These are phyloP conservation scores for Rutilus rutilus DNA, from an alignment of 2,113 vertebrate genomes.

Conservation along the genomic window DNA sequence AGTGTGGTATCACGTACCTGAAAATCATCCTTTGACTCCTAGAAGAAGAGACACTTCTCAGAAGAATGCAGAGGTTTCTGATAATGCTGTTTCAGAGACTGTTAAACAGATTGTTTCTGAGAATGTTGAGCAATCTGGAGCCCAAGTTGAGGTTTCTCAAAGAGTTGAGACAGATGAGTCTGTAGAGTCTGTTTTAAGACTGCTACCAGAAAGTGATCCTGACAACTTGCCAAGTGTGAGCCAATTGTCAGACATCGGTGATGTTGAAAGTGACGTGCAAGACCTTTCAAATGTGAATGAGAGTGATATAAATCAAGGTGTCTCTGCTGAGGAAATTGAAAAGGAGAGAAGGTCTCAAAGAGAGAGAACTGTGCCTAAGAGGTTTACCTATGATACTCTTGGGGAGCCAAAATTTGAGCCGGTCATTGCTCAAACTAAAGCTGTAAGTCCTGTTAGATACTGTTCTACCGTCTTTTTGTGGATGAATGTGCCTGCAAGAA, in stretches of 20 bases:
- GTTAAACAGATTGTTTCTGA: no score
- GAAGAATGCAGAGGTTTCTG: no score
- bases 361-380: background rate
- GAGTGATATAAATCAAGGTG: background rate
- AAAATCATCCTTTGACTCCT: no score
- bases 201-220: background rate
- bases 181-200: no score
- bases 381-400: slow-evolving; percentile 4
- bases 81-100: no score
- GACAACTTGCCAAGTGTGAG: background rate
- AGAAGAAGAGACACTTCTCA: no score
- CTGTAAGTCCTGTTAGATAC: background rate
- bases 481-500: no score
- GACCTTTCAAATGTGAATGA: background rate
- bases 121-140: no score
- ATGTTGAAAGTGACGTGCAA: background rate
- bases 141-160: no score
- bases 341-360: background rate
- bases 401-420: background rate
- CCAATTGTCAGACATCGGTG: background rate
- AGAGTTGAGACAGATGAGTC: no score
- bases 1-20: no score
- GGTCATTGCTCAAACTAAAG: background rate
- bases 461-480: background rate
- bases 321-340: background rate